Conservation (phyloP, 2,113 vertebrate species). For the Australoheros scitulus region DNA sequence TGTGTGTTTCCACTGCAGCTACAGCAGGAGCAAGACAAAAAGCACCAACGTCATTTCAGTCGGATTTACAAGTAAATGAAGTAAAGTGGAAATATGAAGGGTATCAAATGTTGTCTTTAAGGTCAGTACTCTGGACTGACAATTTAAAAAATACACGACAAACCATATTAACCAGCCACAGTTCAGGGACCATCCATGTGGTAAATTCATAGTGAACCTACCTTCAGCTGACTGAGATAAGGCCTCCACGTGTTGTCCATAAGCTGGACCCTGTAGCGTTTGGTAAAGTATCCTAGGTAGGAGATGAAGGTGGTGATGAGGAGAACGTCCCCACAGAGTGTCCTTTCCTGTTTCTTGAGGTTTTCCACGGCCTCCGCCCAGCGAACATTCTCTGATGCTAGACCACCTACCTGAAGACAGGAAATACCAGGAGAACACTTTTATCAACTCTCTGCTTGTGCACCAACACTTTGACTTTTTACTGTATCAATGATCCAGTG, state of each 20-base stretch:
- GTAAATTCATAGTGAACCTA: conserved; percentile 55
- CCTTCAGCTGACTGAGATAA: conserved; percentile 85
- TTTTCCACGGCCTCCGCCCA: conserved; percentile 89
- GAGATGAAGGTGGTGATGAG: conserved; percentile 91
- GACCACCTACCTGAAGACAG: conserved; percentile 86
- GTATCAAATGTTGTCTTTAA: too few species aligned
- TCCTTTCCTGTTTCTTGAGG: conserved; percentile 87
- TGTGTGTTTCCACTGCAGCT: too few species aligned
- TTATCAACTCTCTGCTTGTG: conserved; percentile 26
- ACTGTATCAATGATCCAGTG: conserved; percentile 33
- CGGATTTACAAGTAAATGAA: background rate
- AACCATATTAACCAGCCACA: background rate
- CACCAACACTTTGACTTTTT: conserved; percentile 37
- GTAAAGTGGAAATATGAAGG: too few species aligned
- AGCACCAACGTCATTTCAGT: fast-evolving
- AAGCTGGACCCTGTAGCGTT: conserved; percentile 87
- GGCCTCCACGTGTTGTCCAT: conserved; percentile 90
- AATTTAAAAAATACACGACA: background rate
- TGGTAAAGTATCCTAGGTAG: conserved; percentile 95
- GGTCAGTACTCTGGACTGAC: too few species aligned
- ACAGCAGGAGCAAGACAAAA: background rate
- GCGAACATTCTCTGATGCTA: conserved; percentile 90
- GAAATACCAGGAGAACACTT: background rate
- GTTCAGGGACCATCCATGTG: too few species aligned
- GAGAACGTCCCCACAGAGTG: conserved; percentile 91